These are phyloP conservation scores for Campylomormyrus tamandua DNA, from an alignment of 2,113 vertebrate species.

Conservation along the genomic window DNA sequence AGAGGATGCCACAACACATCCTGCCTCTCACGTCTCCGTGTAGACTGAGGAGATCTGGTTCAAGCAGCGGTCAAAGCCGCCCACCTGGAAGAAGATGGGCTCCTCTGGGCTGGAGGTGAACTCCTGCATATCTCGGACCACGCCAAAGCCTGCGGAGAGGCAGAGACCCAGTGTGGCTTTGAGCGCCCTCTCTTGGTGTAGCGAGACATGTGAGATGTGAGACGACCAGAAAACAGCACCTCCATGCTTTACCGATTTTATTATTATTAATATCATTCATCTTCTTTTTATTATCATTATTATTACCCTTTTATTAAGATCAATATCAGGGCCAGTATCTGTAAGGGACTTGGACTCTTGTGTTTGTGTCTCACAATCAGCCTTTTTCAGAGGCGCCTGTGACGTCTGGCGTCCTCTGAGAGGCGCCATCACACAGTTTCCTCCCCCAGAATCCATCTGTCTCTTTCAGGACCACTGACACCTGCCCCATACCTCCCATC, in stretches of 20 bases:
- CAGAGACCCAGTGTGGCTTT: not conserved
- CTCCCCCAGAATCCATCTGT: not conserved
- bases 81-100: slow-evolving; percentile 81
- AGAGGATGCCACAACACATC: not conserved
- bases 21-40: slow-evolving; percentile 73
- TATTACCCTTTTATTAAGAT: not conserved
- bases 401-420: not conserved
- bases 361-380: not conserved
- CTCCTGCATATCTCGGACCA: slow-evolving; percentile 69
- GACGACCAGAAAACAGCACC: not conserved
- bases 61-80: slow-evolving; percentile 86
- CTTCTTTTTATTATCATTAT: not conserved
- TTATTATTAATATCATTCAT: no score
- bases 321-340: not conserved
- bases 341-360: not conserved
- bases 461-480: not conserved
- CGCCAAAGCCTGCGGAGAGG: slow-evolving; percentile 70
- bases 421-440: not conserved
- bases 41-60: slow-evolving; percentile 90
- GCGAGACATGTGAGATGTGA: not conserved
- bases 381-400: not conserved
- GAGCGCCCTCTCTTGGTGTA: not conserved
- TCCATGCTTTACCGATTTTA: not conserved
- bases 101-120: slow-evolving; percentile 72
- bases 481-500: not conserved